A percentile compares a stretch with the other conserved stretches of the same genome.
These are phyloP conservation scores for Penelope pileata DNA, from an alignment of 2,113 vertebrate species.

Conservation along the genomic window DNA sequence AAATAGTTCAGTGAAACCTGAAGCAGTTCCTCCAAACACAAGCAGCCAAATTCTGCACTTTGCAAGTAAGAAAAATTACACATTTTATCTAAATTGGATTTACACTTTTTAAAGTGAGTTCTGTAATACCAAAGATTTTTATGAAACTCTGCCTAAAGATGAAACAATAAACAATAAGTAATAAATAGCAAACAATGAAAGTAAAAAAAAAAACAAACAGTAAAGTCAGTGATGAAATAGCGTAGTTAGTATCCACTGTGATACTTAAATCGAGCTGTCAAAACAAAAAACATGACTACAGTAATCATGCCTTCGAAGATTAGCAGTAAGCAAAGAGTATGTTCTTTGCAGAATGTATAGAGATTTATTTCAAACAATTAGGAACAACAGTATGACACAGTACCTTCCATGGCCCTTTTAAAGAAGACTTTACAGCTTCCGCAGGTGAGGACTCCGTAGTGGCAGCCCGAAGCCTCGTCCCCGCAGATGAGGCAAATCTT, in stretches of 20 bases:
- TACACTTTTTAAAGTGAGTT: background rate
- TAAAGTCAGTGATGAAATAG: background rate
- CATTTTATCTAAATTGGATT: background rate
- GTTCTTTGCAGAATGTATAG: background rate
- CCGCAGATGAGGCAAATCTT: conserved; percentile 94
- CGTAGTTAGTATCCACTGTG: background rate
- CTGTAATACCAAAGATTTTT: background rate
- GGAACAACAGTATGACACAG: conserved; percentile 25
- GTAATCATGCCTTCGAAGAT: background rate
- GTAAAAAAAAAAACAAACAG: background rate
- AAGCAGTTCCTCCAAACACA: background rate
- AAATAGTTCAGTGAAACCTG: background rate
- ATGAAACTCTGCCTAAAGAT: background rate
- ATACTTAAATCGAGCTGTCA: background rate
- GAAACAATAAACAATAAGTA: background rate
- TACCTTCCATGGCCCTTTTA: conserved; percentile 98
- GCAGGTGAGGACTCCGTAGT: conserved; percentile 96
- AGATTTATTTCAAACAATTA: background rate
- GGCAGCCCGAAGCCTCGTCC: conserved; percentile 96
- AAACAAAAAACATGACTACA: background rate
- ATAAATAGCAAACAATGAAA: background rate
- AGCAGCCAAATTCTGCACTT: background rate
- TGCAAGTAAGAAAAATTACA: background rate
- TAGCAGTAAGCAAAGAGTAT: background rate
- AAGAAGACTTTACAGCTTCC: conserved; percentile 99